Percentiles rank a stretch among this genome's conserved stretches.
Conservation (phyloP, 2,797 vertebrate genomes). For the Spatula versicolor region DNA sequence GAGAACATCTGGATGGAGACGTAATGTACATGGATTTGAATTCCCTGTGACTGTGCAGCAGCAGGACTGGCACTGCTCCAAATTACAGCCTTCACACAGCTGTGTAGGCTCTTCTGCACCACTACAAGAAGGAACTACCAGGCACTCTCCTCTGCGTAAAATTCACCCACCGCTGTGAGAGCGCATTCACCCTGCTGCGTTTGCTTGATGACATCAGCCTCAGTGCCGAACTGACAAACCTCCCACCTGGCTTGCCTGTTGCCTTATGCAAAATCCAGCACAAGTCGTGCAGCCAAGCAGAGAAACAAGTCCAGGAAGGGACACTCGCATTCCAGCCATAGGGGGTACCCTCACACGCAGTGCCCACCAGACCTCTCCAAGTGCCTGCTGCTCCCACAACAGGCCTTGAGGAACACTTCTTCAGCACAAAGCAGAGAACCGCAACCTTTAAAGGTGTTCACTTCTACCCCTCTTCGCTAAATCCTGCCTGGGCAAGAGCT, state of each 20-base stretch:
- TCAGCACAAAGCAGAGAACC: background rate
- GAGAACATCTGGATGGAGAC: background rate
- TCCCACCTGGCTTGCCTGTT: background rate
- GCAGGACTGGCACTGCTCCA: background rate
- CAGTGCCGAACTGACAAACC: background rate
- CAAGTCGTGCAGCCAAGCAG: background rate
- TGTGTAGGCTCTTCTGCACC: background rate
- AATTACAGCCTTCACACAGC: background rate
- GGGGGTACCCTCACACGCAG: background rate
- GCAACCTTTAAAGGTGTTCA: background rate
- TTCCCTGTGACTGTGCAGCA: background rate
- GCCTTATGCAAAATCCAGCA: background rate
- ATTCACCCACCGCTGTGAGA: background rate
- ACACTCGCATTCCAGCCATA: fast-evolving
- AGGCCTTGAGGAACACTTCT: background rate
- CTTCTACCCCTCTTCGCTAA: background rate
- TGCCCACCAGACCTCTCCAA: background rate
- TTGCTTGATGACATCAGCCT: background rate
- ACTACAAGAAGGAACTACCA: background rate
- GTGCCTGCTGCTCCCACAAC: background rate
- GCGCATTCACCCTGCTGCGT: fast-evolving
- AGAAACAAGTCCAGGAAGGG: background rate
- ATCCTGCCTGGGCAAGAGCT: background rate
- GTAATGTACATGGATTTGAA: background rate
- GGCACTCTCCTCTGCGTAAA: background rate